These are phyloP conservation scores for Neocrepidodera transversa DNA, from an alignment of 2,888 invertebrate genomes.

Conservation along the genomic window DNA sequence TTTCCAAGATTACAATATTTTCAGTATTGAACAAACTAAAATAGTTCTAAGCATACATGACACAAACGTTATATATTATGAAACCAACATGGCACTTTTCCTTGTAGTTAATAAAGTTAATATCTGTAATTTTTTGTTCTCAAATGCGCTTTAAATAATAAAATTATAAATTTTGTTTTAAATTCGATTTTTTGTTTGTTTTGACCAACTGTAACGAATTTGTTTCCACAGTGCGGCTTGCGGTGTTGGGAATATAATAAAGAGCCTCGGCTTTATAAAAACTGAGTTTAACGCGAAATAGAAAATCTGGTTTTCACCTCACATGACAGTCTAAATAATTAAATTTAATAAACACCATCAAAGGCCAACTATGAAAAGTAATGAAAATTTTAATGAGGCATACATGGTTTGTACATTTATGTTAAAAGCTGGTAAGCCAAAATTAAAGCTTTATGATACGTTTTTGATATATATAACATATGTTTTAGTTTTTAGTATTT, in stretches of 20 bases:
- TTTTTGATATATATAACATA: neutral
- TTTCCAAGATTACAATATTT: too few species aligned
- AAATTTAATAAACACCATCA: slow-evolving; percentile 21
- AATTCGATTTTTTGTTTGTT: too few species aligned
- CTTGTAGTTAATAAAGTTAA: too few species aligned
- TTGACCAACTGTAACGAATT: too few species aligned
- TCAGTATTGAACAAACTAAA: too few species aligned
- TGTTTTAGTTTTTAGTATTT: neutral
- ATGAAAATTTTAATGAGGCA: slow-evolving; percentile 21
- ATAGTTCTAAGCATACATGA: too few species aligned
- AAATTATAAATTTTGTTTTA: too few species aligned
- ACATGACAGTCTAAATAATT: slow-evolving; percentile 16
- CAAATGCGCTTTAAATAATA: too few species aligned
- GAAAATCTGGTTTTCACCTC: slow-evolving; percentile 5
- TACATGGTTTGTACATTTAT: slow-evolving; percentile 20
- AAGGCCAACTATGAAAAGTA: slow-evolving; percentile 8
- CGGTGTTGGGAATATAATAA: slow-evolving; percentile 5
- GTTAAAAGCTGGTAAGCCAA: slow-evolving; percentile 1
- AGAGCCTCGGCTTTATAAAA: slow-evolving; percentile 8
- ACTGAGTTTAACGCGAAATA: neutral
- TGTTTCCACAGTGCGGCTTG: neutral
- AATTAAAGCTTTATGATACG: neutral
- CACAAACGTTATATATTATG: too few species aligned
- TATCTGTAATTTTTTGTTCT: too few species aligned
- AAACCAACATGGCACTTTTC: too few species aligned